Base-by-base conservation (phyloP, 2,113 vertebrate species). In the Sorex araneus region DNA sequence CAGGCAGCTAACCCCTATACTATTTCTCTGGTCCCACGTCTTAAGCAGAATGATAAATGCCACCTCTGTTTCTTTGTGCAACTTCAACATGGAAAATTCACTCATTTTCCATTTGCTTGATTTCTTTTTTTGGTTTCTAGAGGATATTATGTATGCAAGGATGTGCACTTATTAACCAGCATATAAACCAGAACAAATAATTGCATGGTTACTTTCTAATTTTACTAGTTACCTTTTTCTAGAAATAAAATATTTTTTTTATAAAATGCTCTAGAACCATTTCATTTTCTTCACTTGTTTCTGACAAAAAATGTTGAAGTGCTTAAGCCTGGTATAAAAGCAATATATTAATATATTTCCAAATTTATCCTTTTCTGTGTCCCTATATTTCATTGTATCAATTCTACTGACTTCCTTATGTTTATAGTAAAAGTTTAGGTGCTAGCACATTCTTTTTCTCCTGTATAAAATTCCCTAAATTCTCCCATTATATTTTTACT, bases 121-220 rank as follows among this genome's bases (percentile, higher is more conserved):
- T 71, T 92, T 30, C 4, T 6, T 82, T 21, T 40, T 91, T 86
- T 89, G 75, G 18, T 84, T 92, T 28, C 18, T 60, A 30, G 28
- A 84, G 8, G 45, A 45, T 10, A 60, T 47, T 89, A 34, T 50
- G 71, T 45, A 71, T 89, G 4, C 2, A 23, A 82, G 18, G 3
- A 45, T 45, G 67, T 23, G 5, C 0, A 19, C 1, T 82, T 87
- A 64, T 78, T 70, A 85, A 78, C 4, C 57, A 75, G 13, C 40
- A 70, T 2, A 66, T 32, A 76, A 63, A 90, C 8, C 4, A 80
- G n/a, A 92, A 54, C 75, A 69, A 89, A 67, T 23, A 28, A 71
- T 27, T 70, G 0, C 0, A 66, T 1, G n/a, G 6, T 74, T 71
- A 77, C 16, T 69, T 94, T 70, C 9, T 70, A 87, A 76, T 0